A percentile compares a stretch with the other conserved stretches of the same genome.
Evolutionary conservation across 2,113 vertebrate genomes (phyloP).

Genomic region (Willisornis vidua): DNA sequence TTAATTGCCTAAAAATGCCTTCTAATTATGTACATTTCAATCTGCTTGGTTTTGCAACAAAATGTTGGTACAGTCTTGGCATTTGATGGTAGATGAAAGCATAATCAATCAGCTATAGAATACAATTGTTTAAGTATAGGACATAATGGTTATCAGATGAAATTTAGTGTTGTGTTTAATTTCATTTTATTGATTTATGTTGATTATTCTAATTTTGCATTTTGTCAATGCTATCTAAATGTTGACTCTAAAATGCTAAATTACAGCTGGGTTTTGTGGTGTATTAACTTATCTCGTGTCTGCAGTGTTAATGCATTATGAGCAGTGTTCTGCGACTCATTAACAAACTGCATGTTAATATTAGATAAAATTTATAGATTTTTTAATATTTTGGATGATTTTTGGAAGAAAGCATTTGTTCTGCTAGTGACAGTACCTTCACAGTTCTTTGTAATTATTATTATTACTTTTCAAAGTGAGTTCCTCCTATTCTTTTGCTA

Average conservation of each 20-base stretch:
- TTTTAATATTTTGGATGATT: not conserved
- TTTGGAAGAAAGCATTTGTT: not conserved
- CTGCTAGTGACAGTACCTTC: not conserved
- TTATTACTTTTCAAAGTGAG: not conserved
- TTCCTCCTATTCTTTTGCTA: not conserved
- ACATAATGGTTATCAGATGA: not conserved
- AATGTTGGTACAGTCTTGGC: not conserved
- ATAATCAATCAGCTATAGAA: not conserved
- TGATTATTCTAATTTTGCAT: not conserved
- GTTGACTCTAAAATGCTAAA: not conserved
- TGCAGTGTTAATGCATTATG: not conserved
- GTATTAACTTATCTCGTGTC: not conserved
- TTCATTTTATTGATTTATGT: not conserved
- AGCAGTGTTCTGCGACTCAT: not conserved
- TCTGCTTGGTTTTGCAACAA: not conserved
- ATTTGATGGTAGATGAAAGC: not conserved
- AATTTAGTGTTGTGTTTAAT: not conserved
- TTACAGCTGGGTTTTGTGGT: not conserved
- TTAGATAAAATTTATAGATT: not conserved
- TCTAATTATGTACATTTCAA: not conserved
- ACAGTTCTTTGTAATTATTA: not conserved
- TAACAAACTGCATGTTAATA: not conserved
- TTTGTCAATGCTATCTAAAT: not conserved
- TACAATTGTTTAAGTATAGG: not conserved
- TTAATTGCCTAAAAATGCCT: not conserved